A percentile compares a stretch with the other conserved stretches of the same genome.
phyloP scores from a whole-genome alignment of 2,113 vertebrate species.

The Coryphaenoides rupestris region DNA sequence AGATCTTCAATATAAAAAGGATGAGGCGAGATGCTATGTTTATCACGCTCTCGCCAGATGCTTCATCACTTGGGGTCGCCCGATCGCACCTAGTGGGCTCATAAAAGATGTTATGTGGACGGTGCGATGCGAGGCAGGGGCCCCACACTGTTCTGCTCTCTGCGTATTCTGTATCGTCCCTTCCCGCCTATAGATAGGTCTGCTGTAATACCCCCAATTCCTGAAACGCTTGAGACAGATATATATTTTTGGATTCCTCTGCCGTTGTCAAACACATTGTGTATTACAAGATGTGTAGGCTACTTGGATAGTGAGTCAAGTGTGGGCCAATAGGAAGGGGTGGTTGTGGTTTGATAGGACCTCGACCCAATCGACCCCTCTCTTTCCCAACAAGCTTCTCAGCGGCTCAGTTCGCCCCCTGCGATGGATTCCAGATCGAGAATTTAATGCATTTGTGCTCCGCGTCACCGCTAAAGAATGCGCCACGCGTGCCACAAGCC shows the following conservation, averaged over 20 bases:
- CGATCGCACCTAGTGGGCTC: conserved; percentile 41
- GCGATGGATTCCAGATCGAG: conserved; percentile 73
- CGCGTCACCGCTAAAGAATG: conserved; percentile 72
- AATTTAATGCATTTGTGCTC: conserved; percentile 74
- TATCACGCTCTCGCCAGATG: conserved; percentile 52
- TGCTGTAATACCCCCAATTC: conserved; percentile 46
- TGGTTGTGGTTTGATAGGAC: not conserved
- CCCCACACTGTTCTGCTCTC: conserved; percentile 41
- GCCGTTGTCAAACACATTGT: conserved; percentile 19
- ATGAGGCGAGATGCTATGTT: conserved; percentile 49
- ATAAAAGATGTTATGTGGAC: no score
- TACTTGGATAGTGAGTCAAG: not conserved
- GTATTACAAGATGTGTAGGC: not conserved
- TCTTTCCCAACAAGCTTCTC: not conserved
- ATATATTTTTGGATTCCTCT: conserved; percentile 49
- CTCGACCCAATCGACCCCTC: conserved; percentile 1
- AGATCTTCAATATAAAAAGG: conserved; percentile 39
- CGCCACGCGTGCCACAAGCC: conserved; percentile 65
- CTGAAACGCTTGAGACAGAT: conserved; percentile 32
- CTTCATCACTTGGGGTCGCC: conserved; percentile 18
- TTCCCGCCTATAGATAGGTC: conserved; percentile 17
- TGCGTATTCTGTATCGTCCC: conserved; percentile 45
- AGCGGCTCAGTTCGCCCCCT: conserved; percentile 43
- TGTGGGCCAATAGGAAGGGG: not conserved
- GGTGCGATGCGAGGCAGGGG: no score